Evolutionary conservation across 2,113 vertebrate genomes (phyloP).

Genomic region (Scortum barcoo): DNA sequence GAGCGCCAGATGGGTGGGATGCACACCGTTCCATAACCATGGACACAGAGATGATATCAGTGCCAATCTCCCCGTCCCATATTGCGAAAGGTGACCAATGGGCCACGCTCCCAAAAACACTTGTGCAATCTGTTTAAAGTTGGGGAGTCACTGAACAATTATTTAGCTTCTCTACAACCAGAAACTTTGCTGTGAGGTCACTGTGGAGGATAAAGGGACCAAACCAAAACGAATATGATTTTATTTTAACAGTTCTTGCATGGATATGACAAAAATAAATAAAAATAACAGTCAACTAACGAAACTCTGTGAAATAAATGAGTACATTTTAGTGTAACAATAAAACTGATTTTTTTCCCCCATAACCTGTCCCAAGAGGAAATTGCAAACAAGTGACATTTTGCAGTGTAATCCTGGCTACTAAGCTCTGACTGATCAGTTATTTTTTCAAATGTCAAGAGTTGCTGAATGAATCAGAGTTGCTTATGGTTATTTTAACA

Average conservation of each 20-base stretch:
- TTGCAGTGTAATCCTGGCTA: no score
- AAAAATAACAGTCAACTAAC: background rate
- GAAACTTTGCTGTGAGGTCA: background rate
- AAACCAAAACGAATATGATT: background rate
- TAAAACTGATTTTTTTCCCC: no score
- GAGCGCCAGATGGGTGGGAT: conserved; percentile 42
- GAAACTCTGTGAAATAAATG: background rate
- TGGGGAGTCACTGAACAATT: background rate
- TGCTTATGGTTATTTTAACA: no score
- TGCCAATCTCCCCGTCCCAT: background rate
- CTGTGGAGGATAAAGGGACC: background rate
- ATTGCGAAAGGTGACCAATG: background rate
- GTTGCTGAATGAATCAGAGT: no score
- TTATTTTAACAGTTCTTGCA: background rate
- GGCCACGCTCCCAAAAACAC: conserved; percentile 5
- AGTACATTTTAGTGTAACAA: no score
- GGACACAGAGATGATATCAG: conserved; percentile 12
- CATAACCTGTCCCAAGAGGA: no score
- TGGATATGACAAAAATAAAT: background rate
- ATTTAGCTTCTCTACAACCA: background rate
- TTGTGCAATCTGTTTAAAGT: background rate
- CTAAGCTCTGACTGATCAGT: no score
- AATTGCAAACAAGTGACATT: no score
- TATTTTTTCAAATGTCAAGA: no score
- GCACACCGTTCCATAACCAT: background rate